These are phyloP conservation scores for Hozukius guyotensis DNA, from an alignment of 2,797 vertebrate species.

Conservation along the genomic window DNA sequence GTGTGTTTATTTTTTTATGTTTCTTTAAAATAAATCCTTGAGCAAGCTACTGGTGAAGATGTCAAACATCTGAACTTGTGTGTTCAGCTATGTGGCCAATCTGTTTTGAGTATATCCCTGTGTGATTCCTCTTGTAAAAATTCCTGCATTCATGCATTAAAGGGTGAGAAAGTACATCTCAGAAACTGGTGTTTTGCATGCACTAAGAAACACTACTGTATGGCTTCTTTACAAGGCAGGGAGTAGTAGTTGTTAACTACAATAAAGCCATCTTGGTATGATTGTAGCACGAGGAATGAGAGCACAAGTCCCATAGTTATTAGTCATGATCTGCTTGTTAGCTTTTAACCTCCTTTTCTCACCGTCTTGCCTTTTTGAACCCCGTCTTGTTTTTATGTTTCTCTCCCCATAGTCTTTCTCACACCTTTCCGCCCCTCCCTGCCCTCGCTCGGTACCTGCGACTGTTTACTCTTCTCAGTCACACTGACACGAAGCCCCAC, in stretches of 20 bases:
- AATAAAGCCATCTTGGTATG: constrained; percentile 4
- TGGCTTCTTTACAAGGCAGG: background rate
- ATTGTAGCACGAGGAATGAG: constrained; percentile 3
- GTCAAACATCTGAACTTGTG: constrained; percentile 9
- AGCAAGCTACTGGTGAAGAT: constrained; percentile 8
- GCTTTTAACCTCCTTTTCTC: constrained; percentile 9
- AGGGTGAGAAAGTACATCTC: constrained; percentile 11
- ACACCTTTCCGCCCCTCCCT: constrained; percentile 18
- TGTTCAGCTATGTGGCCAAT: constrained; percentile 21
- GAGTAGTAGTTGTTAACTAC: constrained; percentile 11
- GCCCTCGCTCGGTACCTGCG: constrained; percentile 54
- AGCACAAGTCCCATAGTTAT: background rate
- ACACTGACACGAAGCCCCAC: constrained; percentile 46
- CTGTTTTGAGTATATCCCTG: constrained; percentile 29
- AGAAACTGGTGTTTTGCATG: constrained; percentile 3
- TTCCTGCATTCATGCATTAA: constrained; percentile 32
- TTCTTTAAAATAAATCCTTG: background rate
- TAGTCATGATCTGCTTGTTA: constrained; percentile 22
- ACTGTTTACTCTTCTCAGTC: constrained; percentile 67
- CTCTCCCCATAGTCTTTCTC: background rate
- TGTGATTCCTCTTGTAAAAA: constrained; percentile 44
- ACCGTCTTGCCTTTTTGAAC: background rate
- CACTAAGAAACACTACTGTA: background rate
- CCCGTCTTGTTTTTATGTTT: constrained; percentile 19
- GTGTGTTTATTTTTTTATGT: constrained; percentile 6